Evolutionary conservation across 2,888 invertebrate species (phyloP), one percentile per base, ranked within the genome.

Genomic region (Lithodes maja): DNA sequence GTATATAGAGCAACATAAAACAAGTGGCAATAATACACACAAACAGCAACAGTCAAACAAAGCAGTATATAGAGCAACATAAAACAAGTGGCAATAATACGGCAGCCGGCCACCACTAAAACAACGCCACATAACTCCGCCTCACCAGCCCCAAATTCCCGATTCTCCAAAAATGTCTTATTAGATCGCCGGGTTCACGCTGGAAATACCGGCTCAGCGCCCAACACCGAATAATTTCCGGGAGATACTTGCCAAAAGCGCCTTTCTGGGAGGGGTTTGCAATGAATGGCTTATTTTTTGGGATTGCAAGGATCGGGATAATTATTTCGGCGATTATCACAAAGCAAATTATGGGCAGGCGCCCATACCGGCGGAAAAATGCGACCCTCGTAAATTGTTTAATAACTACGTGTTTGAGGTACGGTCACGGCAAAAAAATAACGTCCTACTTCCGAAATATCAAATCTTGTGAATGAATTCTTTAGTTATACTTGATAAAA

Each of bases 161-260:
- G 71, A 71, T 71, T 3, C 71, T 71, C n/a, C n/a, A 71, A 71
- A 71, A 71, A 71, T 71, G 12, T 71, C 71, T 71, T 71, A 71
- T 71, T 71, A 71, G 71, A 71, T 71, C 71, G 71, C 71, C 15
- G 71, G 71, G 71, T n/a, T 17, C 71, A 71, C 3, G 71, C 15
- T 71, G 71, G 71, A 71, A 71, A 71, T 71, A 71, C 71, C 71
- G 17, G 71, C 71, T 17, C 71, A 71, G n/a, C 71, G 71, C 15
- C 71, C 71, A 71, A 71, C 71, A 2, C 71, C 71, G 71, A 71
- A 71, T 71, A 71, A 71, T 71, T 71, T 71, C 71, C 71, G 17
- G 17, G 71, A 71, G 12, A 71, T 71, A 71, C 71, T 71, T 71
- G 71, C n/a, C 71, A 71, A 71, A 71, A 71, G 12, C 71, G 71